A percentile compares a stretch with the other conserved stretches of the same genome.
Evolutionary conservation across 2,113 vertebrate genomes (phyloP).

Genomic region (Sterrhoptilus dennistouni): DNA sequence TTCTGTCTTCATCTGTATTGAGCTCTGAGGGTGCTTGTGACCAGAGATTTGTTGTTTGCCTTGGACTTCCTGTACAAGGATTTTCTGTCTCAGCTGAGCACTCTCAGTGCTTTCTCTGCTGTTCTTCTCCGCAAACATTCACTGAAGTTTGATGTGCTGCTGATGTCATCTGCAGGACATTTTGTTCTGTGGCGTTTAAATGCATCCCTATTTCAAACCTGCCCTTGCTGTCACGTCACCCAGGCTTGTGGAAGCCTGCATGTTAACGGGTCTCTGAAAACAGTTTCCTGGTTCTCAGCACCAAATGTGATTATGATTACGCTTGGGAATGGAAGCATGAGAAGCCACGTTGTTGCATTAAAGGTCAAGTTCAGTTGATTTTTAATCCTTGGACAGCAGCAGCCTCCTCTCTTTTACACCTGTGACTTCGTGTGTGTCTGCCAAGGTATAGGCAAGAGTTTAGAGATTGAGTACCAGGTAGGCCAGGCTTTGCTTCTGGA

Average conservation of each 20-base stretch:
- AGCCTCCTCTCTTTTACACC: background rate
- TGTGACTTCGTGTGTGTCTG: background rate
- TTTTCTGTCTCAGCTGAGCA: background rate
- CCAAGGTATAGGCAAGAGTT: background rate
- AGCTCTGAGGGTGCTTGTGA: background rate
- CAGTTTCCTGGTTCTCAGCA: background rate
- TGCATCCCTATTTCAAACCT: background rate
- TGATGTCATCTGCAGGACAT: background rate
- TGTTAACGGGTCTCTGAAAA: background rate
- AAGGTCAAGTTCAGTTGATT: slow-evolving; percentile 39
- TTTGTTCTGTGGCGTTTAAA: background rate
- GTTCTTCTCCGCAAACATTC: background rate
- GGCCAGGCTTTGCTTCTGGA: background rate
- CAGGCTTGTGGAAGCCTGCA: background rate
- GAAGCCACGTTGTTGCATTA: background rate
- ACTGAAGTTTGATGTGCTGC: background rate
- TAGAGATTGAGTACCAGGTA: background rate
- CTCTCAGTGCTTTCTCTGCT: background rate
- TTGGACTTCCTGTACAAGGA: background rate
- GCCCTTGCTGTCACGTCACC: background rate
- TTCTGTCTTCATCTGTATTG: background rate
- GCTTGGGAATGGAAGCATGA: background rate
- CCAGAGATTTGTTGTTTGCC: background rate
- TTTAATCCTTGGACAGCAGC: slow-evolving; percentile 31
- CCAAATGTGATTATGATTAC: slow-evolving; percentile 32